Evolutionary conservation across 2,888 invertebrate species (phyloP), one percentile per base, ranked within the genome.

Genomic region (Clitarchus hookeri): DNA sequence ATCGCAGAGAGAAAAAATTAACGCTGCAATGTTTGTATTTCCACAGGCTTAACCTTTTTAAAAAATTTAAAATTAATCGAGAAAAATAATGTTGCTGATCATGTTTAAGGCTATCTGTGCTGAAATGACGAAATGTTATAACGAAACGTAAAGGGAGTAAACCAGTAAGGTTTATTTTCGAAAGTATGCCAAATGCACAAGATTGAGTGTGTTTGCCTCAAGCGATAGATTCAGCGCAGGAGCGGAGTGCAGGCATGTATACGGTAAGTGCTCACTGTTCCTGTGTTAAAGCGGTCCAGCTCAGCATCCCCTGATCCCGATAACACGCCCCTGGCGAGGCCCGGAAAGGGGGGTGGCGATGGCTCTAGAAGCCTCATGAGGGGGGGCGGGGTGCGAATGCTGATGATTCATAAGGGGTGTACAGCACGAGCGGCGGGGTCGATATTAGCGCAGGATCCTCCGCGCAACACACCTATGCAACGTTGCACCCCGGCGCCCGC

Each of bases 341-440:
- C n/a, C n/a, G 48, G 12, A 8, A 23, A 2, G 65, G 65, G 23
- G 48, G 16, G 11, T 19, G 23, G 19, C 8, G 23, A 16, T 13
- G 65, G 65, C 11, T 6, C n/a, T 6, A 65, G 65, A n/a, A n/a
- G 65, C 3, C 11, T 3, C 65, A 65, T 1, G 65, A 65, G 65
- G 65, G 48, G 65, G 65, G 65, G 65, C 4, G 65, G 65, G 16
- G 65, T n/a, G 65, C 19, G 65, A 65, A 65, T 65, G 65, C 65
- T 65, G 65, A 65, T 65, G 65, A 65, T 65, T 65, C 65, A 65
- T 65, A 65, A 65, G 65, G 65, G 65, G 65, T 65, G 65, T 65
- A 65, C 65, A 65, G 23, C 13, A 48, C 48, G 0, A 8, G 53
- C 6, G n/a, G 3, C n/a, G n/a, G 65, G 65, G 65, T 65, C 65